Evolutionary conservation across 2,888 invertebrate genomes (phyloP), one percentile per base, ranked within the genome.

Genomic region (Alloscopus bannaensis): DNA sequence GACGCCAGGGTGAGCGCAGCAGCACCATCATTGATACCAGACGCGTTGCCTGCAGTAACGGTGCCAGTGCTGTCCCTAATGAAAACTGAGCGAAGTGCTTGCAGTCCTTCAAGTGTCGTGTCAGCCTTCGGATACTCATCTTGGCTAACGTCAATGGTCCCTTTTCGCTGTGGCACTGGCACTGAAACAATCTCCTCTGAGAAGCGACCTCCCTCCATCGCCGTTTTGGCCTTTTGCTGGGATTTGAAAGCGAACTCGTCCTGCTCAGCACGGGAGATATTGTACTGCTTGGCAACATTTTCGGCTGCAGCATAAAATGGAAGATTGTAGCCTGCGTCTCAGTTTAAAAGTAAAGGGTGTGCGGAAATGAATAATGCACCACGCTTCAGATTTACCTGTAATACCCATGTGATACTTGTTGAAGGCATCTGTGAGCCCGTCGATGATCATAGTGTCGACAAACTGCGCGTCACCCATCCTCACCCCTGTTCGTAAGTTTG

Each of bases 11-110:
- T 89, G 1, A 97, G 89, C 0, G 94, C 95, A 2, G 96, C 95
- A 1, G 97, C 97, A 0, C 97, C 97, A 88, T 98, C 98, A 88
- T 94, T 95, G 40, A 95, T 90, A 29, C 94, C 94, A 8, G 94
- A 94, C 0, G 94, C 91, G 89, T 94, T 94, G 55, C 93, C 94
- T 36, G 95, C 91, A 2, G 95, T 95, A 3, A 95, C 93, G 0
- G 93, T 92, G 3, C 90, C 90, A 73, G 69, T 68, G 3, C 68
- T 79, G 70, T 84, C 85, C 13, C 70, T 68, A 22, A 83, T 72
- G 69, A 86, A 86, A 50, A 89, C 91, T 0, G 95, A 91, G 83
- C 89, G 90, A 31, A 95, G 87, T 87, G 91, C 92, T 73, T 90
- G 87, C 52, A 95, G 88, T 6, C 87, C 87, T 85, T 93, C 93